A percentile compares a stretch with the other conserved stretches of the same genome.
Conservation (phyloP, 1,140 invertebrate genomes). For the Fopius arisanus region DNA sequence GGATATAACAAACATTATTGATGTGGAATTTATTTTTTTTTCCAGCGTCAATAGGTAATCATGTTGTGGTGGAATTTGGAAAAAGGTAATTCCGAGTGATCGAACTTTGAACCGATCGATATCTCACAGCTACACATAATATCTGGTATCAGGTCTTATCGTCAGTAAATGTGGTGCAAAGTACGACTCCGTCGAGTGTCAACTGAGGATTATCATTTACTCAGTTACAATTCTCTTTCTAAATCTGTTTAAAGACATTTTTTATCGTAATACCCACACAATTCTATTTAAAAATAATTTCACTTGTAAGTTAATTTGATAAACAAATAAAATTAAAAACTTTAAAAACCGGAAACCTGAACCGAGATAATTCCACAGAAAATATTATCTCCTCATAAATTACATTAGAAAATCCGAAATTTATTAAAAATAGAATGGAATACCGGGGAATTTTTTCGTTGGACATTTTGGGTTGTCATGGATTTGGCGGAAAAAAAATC, state of each 20-base stretch:
- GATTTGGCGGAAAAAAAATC: no score
- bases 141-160: not conserved
- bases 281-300: no score
- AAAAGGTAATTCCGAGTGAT: not conserved
- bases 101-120: conserved; percentile 15
- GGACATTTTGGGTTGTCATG: no score
- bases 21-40: not conserved
- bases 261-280: conserved; percentile 19
- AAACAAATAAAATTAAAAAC: no score
- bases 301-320: no score
- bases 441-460: no score
- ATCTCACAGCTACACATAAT: not conserved
- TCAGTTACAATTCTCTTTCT: not conserved
- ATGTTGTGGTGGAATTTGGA: not conserved
- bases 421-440: no score
- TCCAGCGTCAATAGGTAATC: no score
- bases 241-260: not conserved
- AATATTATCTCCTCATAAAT: no score
- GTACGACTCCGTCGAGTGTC: conserved; percentile 24
- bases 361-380: no score
- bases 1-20: not conserved
- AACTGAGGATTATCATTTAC: conserved; percentile 12
- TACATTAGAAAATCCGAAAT: no score
- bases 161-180: conserved; percentile 28
- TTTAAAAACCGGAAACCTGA: no score